Conservation (phyloP, 2,797 vertebrate genomes). For the Knipowitschia caucasica region DNA sequence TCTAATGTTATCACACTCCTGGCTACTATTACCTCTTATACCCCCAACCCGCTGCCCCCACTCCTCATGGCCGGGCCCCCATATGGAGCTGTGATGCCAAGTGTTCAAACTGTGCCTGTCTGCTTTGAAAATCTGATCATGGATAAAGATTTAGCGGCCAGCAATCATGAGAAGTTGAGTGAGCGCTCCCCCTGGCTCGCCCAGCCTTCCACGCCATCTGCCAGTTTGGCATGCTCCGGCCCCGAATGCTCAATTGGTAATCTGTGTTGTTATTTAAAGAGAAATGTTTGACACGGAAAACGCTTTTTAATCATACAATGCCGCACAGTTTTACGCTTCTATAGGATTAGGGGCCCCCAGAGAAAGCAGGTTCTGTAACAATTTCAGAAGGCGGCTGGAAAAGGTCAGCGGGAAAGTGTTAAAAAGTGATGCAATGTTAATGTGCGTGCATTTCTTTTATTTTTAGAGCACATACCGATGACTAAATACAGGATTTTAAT, state of each 20-base stretch:
- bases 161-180: conserved; percentile 46
- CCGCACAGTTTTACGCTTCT: neutral
- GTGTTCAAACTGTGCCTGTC: conserved; percentile 11
- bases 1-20: neutral
- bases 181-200: conserved; percentile 44
- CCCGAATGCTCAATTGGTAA: conserved; percentile 31
- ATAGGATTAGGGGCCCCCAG: neutral
- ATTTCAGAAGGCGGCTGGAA: neutral
- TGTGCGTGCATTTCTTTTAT: neutral
- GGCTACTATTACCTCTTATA: neutral
- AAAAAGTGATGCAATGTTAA: neutral
- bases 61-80: neutral
- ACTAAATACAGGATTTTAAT: conserved; percentile 2
- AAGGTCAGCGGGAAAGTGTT: neutral
- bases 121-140: conserved; percentile 28
- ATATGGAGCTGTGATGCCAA: neutral
- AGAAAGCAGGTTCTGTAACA: neutral
- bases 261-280: conserved; percentile 27
- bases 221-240: conserved; percentile 44
- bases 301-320: conserved; percentile 14
- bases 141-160: conserved; percentile 46
- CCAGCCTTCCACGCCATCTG: conserved; percentile 51
- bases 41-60: neutral
- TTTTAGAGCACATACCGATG: neutral
- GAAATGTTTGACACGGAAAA: conserved; percentile 19